These are phyloP conservation scores for Platysternon megacephalum DNA, from an alignment of 2,113 vertebrate genomes.

Conservation along the genomic window DNA sequence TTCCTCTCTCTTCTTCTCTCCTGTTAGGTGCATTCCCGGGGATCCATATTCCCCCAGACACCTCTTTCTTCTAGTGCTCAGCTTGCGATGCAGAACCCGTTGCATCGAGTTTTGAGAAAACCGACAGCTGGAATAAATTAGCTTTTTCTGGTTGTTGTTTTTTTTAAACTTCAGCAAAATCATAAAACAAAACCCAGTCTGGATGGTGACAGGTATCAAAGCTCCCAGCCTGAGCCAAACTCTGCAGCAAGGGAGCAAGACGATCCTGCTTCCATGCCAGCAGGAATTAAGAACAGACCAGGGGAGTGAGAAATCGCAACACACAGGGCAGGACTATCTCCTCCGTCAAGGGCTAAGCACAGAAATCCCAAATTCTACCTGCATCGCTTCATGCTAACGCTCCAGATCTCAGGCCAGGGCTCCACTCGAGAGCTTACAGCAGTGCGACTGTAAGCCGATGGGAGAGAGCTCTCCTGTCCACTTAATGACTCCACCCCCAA, in stretches of 20 bases:
- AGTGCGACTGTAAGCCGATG: no score
- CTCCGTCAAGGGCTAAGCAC: background rate
- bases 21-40: background rate
- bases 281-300: background rate
- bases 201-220: background rate
- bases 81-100: background rate
- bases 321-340: background rate
- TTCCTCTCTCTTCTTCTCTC: background rate
- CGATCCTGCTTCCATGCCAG: background rate
- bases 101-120: slow-evolving; percentile 2
- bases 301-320: background rate
- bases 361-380: background rate
- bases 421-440: no score
- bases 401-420: no score
- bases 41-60: background rate
- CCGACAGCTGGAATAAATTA: slow-evolving; percentile 16
- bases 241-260: background rate
- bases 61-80: background rate
- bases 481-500: no score
- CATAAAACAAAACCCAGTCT: background rate
- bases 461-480: no score
- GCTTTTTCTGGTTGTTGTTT: no score
- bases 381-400: background rate
- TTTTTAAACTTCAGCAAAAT: background rate
- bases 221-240: background rate